Evolutionary conservation across 2,888 invertebrate species (phyloP).

Genomic region (Troilus luridus): DNA sequence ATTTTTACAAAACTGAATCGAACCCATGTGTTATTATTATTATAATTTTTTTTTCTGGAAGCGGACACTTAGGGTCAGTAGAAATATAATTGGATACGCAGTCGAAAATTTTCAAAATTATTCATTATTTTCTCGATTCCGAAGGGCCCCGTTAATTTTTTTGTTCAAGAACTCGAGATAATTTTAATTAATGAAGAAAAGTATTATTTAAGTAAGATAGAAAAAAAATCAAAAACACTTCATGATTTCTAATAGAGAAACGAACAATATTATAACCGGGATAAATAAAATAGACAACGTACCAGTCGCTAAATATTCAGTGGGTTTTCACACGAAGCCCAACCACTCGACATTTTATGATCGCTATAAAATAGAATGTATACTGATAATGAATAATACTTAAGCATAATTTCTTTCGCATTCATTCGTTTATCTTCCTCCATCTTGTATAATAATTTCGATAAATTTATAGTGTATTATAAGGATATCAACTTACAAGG

Average conservation of each 20-base stretch:
- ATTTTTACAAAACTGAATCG: too few species aligned
- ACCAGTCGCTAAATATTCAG: constrained; percentile 22
- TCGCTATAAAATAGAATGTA: neutral
- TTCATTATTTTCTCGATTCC: too few species aligned
- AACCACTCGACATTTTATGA: constrained; percentile 12
- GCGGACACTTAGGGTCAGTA: too few species aligned
- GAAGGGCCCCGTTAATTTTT: too few species aligned
- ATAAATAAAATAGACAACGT: constrained; percentile 2
- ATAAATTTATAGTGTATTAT: neutral
- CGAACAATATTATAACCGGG: neutral
- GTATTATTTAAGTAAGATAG: too few species aligned
- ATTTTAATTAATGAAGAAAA: too few species aligned
- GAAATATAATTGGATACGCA: too few species aligned
- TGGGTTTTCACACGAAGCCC: neutral
- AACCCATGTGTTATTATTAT: too few species aligned
- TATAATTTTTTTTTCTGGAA: too few species aligned
- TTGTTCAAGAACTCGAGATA: too few species aligned
- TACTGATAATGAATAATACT: neutral
- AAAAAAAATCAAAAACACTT: neutral
- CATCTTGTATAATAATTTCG: constrained; percentile 19
- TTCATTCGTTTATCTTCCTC: neutral
- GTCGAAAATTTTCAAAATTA: too few species aligned
- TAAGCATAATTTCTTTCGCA: neutral
- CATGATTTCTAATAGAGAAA: neutral
- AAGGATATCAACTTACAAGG: neutral